Percentiles rank a stretch among this genome's conserved stretches.
Evolutionary conservation across 2,797 vertebrate species (phyloP).

Genomic region (Myotis planiceps): DNA sequence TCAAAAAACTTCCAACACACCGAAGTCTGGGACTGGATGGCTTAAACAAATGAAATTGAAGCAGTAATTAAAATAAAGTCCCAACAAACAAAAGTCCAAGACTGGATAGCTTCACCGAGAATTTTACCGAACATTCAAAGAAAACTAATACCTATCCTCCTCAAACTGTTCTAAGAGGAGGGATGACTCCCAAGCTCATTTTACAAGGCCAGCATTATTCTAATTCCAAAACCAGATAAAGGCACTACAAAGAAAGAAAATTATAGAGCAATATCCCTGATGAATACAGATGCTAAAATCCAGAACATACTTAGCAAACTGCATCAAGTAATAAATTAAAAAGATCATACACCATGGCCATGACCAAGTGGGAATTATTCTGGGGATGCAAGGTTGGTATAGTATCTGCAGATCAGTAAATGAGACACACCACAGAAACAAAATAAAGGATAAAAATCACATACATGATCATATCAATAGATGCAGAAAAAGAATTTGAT

Average conservation of each 20-base stretch:
- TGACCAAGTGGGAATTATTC: background rate
- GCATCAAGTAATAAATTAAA: background rate
- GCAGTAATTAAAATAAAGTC: background rate
- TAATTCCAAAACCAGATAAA: background rate
- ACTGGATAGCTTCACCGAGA: background rate
- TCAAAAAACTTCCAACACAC: background rate
- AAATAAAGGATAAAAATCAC: background rate
- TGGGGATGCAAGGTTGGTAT: background rate
- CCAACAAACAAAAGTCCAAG: background rate
- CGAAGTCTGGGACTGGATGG: background rate
- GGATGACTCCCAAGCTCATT: background rate
- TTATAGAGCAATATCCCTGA: background rate
- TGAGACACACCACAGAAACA: background rate
- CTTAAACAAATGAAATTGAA: background rate
- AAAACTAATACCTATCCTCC: background rate
- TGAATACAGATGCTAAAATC: background rate
- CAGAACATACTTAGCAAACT: background rate
- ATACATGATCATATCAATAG: background rate
- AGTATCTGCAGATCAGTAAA: background rate
- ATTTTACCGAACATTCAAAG: background rate
- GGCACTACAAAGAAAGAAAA: background rate
- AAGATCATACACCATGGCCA: background rate
- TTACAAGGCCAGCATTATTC: background rate
- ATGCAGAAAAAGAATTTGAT: background rate
- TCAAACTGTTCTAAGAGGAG: background rate